Evolutionary conservation across 2,113 vertebrate species (phyloP).

Genomic region (Notiomystis cincta): DNA sequence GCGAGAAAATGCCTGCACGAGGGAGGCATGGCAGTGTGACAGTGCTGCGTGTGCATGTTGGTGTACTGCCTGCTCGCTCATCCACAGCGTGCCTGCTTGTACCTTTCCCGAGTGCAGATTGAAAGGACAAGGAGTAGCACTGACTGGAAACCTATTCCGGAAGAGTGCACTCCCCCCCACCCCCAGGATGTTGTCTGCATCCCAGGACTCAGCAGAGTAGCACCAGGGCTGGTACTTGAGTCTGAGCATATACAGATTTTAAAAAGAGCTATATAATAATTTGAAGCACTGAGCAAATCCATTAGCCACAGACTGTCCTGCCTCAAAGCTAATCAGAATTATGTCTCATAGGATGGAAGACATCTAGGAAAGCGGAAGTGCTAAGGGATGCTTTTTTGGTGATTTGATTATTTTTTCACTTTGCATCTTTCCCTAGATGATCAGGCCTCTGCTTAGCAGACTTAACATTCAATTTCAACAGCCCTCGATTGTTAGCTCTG

Average conservation of each 20-base stretch:
- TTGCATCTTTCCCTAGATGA: not conserved
- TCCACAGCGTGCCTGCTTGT: not conserved
- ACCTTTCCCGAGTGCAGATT: not conserved
- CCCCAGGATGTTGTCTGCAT: not conserved
- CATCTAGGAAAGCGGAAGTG: not conserved
- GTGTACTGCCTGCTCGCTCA: not conserved
- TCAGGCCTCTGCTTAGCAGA: not conserved
- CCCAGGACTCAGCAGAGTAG: not conserved
- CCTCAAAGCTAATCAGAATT: not conserved
- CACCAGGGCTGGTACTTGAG: not conserved
- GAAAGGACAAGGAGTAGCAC: not conserved
- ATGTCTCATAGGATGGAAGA: not conserved
- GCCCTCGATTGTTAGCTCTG: not conserved
- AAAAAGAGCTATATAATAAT: not conserved
- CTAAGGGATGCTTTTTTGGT: not conserved
- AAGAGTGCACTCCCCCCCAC: rapidly evolving
- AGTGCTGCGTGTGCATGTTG: not conserved
- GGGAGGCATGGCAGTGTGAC: not conserved
- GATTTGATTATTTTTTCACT: not conserved
- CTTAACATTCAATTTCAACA: not conserved
- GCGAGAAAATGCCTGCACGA: not conserved
- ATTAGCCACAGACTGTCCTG: not conserved
- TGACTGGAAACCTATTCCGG: not conserved
- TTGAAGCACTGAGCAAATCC: not conserved
- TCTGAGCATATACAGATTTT: not conserved